These are phyloP conservation scores for Cyanistes caeruleus DNA, from an alignment of 2,113 vertebrate species.

Conservation along the genomic window DNA sequence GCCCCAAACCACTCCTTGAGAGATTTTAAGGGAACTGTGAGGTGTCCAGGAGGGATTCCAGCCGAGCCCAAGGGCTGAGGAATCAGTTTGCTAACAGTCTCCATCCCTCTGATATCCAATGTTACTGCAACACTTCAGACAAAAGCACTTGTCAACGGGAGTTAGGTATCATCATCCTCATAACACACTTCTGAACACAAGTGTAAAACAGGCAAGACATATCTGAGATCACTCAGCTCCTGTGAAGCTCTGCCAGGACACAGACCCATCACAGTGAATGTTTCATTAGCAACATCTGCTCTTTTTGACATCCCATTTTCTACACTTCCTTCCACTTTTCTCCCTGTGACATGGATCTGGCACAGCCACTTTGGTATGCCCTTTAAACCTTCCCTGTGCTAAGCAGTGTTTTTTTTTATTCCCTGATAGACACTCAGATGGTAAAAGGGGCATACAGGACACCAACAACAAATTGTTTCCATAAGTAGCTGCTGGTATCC, in stretches of 20 bases:
- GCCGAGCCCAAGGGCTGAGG: background rate
- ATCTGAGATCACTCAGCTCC: background rate
- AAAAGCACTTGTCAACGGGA: conserved; percentile 3
- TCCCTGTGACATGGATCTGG: background rate
- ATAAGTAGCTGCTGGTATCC: background rate
- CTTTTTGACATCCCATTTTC: conserved; percentile 16
- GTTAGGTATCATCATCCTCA: background rate
- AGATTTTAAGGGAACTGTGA: background rate
- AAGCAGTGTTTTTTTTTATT: background rate
- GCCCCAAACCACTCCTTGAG: background rate
- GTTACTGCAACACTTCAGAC: background rate
- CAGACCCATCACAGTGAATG: background rate
- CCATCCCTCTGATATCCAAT: background rate
- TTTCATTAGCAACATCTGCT: conserved; percentile 21
- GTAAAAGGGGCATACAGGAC: background rate
- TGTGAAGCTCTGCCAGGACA: background rate
- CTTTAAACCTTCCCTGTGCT: background rate
- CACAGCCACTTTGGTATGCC: background rate
- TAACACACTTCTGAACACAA: background rate
- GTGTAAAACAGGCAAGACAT: background rate
- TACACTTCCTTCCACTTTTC: background rate
- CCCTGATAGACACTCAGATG: background rate
- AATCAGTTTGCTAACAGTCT: background rate
- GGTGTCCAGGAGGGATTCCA: background rate
- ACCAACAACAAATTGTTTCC: background rate